Evolutionary conservation across 92 coral and sea anemone genomes (phyloP), one percentile per base, ranked within the genome.

Genomic region (Heteractis magnifica): DNA sequence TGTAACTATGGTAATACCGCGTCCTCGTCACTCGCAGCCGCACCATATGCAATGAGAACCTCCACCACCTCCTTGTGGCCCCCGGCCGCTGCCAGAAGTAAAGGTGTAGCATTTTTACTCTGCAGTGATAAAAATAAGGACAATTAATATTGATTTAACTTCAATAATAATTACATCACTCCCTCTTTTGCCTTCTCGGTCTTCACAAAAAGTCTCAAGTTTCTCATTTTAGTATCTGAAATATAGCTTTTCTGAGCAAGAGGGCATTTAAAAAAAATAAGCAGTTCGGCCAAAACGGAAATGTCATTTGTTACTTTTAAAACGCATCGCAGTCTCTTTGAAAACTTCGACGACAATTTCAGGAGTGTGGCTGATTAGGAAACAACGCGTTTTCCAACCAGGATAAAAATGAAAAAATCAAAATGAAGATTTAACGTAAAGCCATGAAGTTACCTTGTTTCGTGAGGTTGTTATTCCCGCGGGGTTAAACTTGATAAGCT

Each of bases 1-100:
- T 5, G 79, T 76, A 59, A 56, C 81, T 51, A 59, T 78, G 14
- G 71, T 50, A 58, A 78, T 71, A 96, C 99, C 93, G 94, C 95
- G 76, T 96, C 99, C 87, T 92, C 95, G 75, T 92, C 97, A 79
- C 98, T 96, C 41, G 94, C 93, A 49, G 92, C 88, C 34, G 99
- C 99, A 12, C 99, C 99, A 80, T 90, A 89, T 6, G 88, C 87
- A 18, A 96, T 86, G 86, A 96, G 83, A 71, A 96, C 99, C 82
- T 94, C 97, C 18, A 96, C 99, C 15, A 96, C 99, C 56, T 87
- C 98, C 81, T 94, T 89, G 89, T 96, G 99, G 8, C 99, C 99
- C 52, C 99, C 99, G 87, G 98, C 87, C 82, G 99, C 97, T 73
- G 99, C 99, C n/a, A 96, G 95, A 72, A 94, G 88, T 79, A 96